A percentile compares a stretch with the other conserved stretches of the same genome.
phyloP scores from a whole-genome alignment of 2,113 vertebrate species.

The Paramisgurnus dabryanus region DNA sequence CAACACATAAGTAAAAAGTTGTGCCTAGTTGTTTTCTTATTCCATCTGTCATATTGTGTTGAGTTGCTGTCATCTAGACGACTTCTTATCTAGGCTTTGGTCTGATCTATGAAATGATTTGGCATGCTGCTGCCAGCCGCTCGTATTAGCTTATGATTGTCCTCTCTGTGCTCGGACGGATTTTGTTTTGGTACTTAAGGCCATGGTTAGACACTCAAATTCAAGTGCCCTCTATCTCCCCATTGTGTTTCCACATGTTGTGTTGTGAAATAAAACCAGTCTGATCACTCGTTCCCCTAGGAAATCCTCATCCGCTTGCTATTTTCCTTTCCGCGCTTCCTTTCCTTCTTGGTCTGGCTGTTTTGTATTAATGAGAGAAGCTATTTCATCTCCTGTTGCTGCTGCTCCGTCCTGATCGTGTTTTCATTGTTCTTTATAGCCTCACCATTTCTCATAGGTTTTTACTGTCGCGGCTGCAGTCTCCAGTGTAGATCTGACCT shows the following conservation, averaged over 20 bases:
- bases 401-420: conserved; percentile 50
- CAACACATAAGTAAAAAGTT: background rate
- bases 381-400: conserved; percentile 46
- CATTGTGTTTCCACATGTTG: conserved; percentile 2
- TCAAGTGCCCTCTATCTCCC: conserved; percentile 2
- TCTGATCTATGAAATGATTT: conserved; percentile 30
- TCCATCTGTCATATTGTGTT: conserved; percentile 13
- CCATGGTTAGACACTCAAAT: conserved; percentile 33
- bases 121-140: background rate
- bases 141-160: conserved; percentile 27
- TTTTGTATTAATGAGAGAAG: conserved; percentile 52
- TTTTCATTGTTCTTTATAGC: conserved; percentile 57
- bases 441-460: conserved; percentile 55
- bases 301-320: conserved; percentile 24
- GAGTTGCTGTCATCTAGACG: conserved; percentile 24
- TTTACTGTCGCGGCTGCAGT: conserved; percentile 41
- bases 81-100: conserved; percentile 18
- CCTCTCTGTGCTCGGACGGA: conserved; percentile 1
- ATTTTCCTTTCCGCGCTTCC: conserved; percentile 29
- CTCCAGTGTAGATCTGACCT: conserved; percentile 54
- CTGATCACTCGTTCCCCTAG: conserved; percentile 39
- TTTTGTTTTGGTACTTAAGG: conserved; percentile 18
- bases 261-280: conserved; percentile 26
- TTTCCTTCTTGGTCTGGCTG: conserved; percentile 40
- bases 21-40: background rate